Evolutionary conservation across 2,797 vertebrate genomes (phyloP).

Genomic region (Hyperoplus immaculatus): DNA sequence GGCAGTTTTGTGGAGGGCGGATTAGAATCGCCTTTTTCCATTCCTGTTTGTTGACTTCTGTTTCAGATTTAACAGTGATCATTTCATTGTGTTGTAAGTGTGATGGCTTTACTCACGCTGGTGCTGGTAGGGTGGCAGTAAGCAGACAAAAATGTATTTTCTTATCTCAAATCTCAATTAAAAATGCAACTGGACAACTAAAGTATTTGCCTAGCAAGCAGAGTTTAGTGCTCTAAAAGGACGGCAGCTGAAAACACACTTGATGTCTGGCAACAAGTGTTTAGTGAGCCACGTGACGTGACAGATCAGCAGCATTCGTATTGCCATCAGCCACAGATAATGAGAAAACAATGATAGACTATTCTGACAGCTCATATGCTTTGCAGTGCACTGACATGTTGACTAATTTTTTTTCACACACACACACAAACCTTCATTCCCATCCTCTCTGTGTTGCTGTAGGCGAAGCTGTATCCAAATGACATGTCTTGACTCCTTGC

Average conservation of each 20-base stretch:
- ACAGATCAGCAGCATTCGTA: neutral
- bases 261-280: neutral
- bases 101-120: conserved; percentile 33
- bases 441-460: conserved; percentile 32
- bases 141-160: conserved; percentile 34
- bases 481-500: conserved; percentile 66
- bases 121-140: conserved; percentile 3
- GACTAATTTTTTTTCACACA: neutral
- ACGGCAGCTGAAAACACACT: neutral
- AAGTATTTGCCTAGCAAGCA: neutral
- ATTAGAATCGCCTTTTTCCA: conserved; percentile 28
- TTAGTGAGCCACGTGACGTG: neutral
- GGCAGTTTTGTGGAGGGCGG: conserved; percentile 13
- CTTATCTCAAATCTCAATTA: neutral
- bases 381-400: neutral
- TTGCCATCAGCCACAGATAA: neutral
- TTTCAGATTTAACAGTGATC: conserved; percentile 49
- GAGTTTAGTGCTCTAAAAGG: neutral
- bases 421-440: conserved; percentile 4
- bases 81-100: conserved; percentile 42
- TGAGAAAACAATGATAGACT: neutral
- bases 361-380: neutral
- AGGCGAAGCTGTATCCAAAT: conserved; percentile 52
- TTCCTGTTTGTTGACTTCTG: conserved; percentile 57
- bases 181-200: conserved; percentile 9